Base-by-base conservation (phyloP, 64 coral and sea anemone species). In the Dendrophyllia cribrosa region DNA sequence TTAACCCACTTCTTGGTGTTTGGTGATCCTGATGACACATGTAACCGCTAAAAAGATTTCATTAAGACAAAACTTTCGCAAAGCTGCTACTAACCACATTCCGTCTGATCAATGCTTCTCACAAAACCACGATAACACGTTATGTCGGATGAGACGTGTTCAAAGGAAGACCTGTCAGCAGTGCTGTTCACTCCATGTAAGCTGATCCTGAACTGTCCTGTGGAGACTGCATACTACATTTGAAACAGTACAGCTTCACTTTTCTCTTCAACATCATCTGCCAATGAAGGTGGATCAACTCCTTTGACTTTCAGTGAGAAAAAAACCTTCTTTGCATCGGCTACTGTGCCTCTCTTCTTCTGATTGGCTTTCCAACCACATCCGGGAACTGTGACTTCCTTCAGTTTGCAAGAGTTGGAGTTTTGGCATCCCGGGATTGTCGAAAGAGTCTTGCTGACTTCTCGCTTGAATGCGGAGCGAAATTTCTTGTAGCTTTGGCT, bases 211-310 rank as follows among this genome's bases (percentile, higher is more conserved):
- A 86, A 86, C 19, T 71, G 46, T 51, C 83, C 83, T 22, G 20
- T 69, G 9, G 83, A 34, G 1, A 86, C 24, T 16, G 48, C 52
- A 15, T 86, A 86, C 64, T 86, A 46, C 49, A 71, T 23, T 11
- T 86, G 65, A 52, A 86, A 86, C 83, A 86, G 21, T 6, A 86
- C 17, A 4, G 82, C 66, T 67, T 86, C 83, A n/a, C 61, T 66
- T 50, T 86, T 86, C 20, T 86, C 82, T 46, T 63, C 51, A 22
- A 86, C 63, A n/a, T 46, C 43, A 34, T 21, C 68, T 48, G 17
- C 21, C 17, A 43, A 43, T 4, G 26, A 63, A 6, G 82, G 43
- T 26, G 44, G 24, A 69, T 86, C 23, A 48, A 49, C 49, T n/a
- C 34, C 43, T 69, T 69, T 69, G 20, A 70, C 44, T 10, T n/a